A percentile compares a stretch with the other conserved stretches of the same genome.
phyloP scores from a whole-genome alignment of 2,113 vertebrate species.

The Bothrops jararaca region DNA sequence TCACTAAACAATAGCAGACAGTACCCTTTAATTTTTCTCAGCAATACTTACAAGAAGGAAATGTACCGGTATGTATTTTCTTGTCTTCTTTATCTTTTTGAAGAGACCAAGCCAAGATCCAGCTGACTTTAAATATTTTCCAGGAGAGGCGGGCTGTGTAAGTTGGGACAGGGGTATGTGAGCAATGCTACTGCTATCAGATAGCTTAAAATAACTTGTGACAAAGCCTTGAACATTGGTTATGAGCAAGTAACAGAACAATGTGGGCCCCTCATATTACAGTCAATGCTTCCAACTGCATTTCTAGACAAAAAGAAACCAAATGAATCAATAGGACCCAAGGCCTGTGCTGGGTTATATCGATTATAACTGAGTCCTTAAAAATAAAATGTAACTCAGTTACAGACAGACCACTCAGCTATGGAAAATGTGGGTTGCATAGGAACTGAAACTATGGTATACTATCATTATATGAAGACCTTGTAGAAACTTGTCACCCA shows the following conservation, averaged over 20 bases:
- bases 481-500: background rate
- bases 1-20: background rate
- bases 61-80: constrained; percentile 30
- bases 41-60: background rate
- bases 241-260: constrained; percentile 68
- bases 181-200: constrained; percentile 74
- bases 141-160: constrained; percentile 38
- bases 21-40: background rate
- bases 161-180: constrained; percentile 45
- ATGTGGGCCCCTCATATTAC: constrained; percentile 56
- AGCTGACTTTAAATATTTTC: constrained; percentile 61
- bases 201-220: constrained; percentile 74
- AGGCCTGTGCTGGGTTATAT: background rate
- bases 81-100: background rate
- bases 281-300: constrained; percentile 20
- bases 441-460: background rate
- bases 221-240: constrained; percentile 66
- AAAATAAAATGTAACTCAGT: constrained; percentile 7
- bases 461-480: background rate
- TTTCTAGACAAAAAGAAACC: constrained; percentile 31
- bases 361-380: constrained; percentile 1
- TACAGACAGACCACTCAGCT: background rate
- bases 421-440: background rate
- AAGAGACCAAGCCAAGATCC: constrained; percentile 2
- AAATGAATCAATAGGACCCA: background rate